Evolutionary conservation across 1,140 invertebrate species (phyloP).

Genomic region (Propsilocerus akamusi): DNA sequence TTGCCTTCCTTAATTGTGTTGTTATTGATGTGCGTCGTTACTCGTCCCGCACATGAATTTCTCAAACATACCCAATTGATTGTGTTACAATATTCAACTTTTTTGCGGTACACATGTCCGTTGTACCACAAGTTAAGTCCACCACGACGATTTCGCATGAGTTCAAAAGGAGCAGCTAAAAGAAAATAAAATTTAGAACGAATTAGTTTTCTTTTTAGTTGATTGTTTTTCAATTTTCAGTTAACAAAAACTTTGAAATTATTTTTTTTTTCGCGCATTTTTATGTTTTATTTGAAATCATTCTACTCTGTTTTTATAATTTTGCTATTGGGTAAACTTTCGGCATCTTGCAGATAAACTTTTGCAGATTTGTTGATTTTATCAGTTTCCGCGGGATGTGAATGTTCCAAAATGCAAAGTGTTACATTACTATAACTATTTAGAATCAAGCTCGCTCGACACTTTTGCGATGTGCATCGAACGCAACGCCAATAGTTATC

Average conservation of each 20-base stretch:
- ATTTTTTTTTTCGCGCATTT: too few relatives aligned
- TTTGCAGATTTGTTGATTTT: constrained; percentile 9
- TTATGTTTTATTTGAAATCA: too few relatives aligned
- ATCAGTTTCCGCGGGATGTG: constrained; percentile 9
- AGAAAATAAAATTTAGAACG: too few relatives aligned
- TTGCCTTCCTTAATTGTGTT: not conserved
- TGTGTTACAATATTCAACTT: constrained; percentile 5
- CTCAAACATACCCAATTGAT: constrained; percentile 7
- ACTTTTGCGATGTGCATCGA: constrained; percentile 8
- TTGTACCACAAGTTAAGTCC: constrained; percentile 4
- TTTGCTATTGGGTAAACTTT: too few relatives aligned
- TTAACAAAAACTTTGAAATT: too few relatives aligned
- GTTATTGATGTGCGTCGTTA: not conserved
- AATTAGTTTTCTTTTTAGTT: too few relatives aligned
- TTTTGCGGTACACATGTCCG: constrained; percentile 5
- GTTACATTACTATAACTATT: not conserved
- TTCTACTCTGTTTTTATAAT: too few relatives aligned
- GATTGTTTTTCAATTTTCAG: too few relatives aligned
- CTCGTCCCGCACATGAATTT: not conserved
- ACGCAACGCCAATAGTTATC: constrained; percentile 11
- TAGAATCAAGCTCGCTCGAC: constrained; percentile 9
- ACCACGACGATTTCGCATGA: not conserved
- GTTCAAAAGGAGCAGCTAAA: not conserved
- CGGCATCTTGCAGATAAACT: too few relatives aligned
- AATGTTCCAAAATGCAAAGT: constrained; percentile 7